Evolutionary conservation across 1,140 invertebrate species (phyloP).

Genomic region (Trinorchestia longiramus): DNA sequence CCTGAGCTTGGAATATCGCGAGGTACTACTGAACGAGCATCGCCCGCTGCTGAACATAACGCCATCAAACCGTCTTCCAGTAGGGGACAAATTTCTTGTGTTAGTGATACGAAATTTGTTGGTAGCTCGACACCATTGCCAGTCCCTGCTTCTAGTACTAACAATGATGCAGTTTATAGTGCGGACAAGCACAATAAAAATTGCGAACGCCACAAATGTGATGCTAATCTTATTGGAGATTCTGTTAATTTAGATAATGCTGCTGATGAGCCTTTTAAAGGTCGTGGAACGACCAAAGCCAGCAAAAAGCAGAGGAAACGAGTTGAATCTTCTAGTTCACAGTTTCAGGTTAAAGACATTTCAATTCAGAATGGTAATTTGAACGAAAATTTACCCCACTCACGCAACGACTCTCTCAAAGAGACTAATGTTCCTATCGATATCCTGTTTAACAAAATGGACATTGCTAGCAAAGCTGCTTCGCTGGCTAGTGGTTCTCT

Average conservation of each 20-base stretch:
- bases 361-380: neutral
- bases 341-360: neutral
- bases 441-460: neutral
- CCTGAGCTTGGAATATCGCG: neutral
- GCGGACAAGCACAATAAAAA: neutral
- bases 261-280: neutral
- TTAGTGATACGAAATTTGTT: neutral
- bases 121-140: neutral
- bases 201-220: neutral
- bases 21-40: neutral
- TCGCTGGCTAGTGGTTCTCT: neutral
- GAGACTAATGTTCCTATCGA: neutral
- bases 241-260: neutral
- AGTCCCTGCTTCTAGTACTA: neutral
- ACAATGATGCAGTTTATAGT: neutral
- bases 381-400: neutral
- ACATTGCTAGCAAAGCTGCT: neutral
- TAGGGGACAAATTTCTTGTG: neutral
- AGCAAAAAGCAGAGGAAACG: neutral
- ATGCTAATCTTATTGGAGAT: neutral
- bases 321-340: conserved; percentile 10
- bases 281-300: neutral
- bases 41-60: neutral
- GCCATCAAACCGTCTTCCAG: neutral
- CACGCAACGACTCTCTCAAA: neutral